Evolutionary conservation across 2,797 vertebrate genomes (phyloP).

Genomic region (Cephalopachus bancanus): DNA sequence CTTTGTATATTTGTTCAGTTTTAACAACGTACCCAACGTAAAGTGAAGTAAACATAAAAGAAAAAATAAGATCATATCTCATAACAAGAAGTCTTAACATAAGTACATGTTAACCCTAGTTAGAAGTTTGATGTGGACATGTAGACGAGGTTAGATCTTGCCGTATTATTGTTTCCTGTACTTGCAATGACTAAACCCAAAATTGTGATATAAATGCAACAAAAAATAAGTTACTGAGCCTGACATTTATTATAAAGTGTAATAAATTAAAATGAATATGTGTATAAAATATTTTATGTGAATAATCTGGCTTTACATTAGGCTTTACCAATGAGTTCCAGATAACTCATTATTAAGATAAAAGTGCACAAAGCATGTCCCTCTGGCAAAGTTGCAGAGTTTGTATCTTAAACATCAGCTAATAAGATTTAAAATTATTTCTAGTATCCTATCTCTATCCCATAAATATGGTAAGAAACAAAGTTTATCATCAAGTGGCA

Average conservation of each 20-base stretch:
- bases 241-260: not conserved
- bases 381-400: not conserved
- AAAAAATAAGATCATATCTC: not conserved
- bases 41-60: constrained; percentile 21
- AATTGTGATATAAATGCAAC: not conserved
- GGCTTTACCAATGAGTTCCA: not conserved
- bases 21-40: not conserved
- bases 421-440: not conserved
- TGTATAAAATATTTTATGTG: not conserved
- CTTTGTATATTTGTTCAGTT: not conserved
- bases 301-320: not conserved
- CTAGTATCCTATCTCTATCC: not conserved
- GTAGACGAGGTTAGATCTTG: not conserved
- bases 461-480: not conserved
- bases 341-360: not conserved
- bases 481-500: not conserved
- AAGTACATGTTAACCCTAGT: too few relatives aligned
- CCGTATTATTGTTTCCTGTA: not conserved
- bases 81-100: not conserved
- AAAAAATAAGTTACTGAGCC: not conserved
- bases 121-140: too few relatives aligned
- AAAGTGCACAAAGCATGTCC: not conserved
- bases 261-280: not conserved
- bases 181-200: not conserved
- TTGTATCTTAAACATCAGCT: not conserved